Conservation (phyloP, 2,888 invertebrate species). For the Lycaena phlaeas region DNA sequence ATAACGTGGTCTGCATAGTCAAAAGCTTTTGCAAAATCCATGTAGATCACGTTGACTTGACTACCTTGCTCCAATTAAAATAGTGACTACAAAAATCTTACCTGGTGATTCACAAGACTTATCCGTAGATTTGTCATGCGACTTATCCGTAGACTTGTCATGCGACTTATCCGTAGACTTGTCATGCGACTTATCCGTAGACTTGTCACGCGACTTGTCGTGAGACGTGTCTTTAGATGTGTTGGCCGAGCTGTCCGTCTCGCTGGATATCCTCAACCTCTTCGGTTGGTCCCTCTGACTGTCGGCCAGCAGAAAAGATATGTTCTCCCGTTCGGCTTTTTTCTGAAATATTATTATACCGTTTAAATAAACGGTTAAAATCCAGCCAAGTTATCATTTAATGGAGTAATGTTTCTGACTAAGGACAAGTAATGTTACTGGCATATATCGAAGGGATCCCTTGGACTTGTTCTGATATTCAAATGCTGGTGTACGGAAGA, state of each 20-base stretch:
- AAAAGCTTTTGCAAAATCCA: too few relatives aligned
- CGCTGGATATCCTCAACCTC: conserved; percentile 42
- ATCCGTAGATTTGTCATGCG: conserved; percentile 12
- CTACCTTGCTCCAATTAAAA: too few relatives aligned
- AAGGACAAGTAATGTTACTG: background rate
- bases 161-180: conserved; percentile 19
- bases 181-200: conserved; percentile 23
- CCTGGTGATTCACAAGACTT: background rate
- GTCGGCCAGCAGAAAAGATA: conserved; percentile 33
- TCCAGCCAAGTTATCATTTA: background rate
- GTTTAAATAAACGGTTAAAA: background rate
- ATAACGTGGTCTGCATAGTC: too few relatives aligned
- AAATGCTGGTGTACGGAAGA: too few relatives aligned
- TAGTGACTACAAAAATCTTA: background rate
- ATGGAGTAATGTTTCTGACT: background rate
- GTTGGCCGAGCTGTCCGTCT: conserved; percentile 30
- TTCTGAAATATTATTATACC: conserved; percentile 32
- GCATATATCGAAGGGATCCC: background rate
- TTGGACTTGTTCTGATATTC: background rate
- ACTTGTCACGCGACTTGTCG: conserved; percentile 18
- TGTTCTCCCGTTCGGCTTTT: conserved; percentile 50
- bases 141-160: conserved; percentile 19
- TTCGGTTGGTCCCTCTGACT: conserved; percentile 28
- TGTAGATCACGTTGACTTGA: too few relatives aligned
- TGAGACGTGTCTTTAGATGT: conserved; percentile 22